These are phyloP conservation scores for Andrena bucephala DNA, from an alignment of 2,888 invertebrate genomes.

Conservation along the genomic window DNA sequence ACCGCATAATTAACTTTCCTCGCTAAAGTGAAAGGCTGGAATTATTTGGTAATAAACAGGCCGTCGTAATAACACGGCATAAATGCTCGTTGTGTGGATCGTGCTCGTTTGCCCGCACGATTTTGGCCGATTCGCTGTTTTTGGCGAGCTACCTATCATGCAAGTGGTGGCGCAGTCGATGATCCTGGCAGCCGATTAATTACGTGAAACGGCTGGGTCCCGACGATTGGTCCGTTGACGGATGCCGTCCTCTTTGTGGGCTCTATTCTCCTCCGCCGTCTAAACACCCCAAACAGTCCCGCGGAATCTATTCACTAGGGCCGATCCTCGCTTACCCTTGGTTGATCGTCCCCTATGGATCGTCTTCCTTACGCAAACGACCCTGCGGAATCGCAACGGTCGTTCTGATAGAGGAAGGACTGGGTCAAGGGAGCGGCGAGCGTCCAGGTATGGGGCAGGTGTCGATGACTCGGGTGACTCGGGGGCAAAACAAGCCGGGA, in stretches of 20 bases:
- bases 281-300: slow-evolving; percentile 46
- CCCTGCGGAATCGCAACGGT: slow-evolving; percentile 51
- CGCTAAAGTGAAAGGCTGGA: slow-evolving; percentile 43
- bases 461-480: slow-evolving; percentile 38
- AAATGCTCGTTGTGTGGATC: not conserved
- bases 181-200: slow-evolving; percentile 23
- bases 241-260: not conserved
- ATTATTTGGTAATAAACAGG: slow-evolving; percentile 43
- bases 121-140: not conserved
- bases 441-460: slow-evolving; percentile 61
- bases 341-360: slow-evolving; percentile 15
- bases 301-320: slow-evolving; percentile 21
- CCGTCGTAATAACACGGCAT: slow-evolving; percentile 20
- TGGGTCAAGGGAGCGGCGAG: slow-evolving; percentile 42
- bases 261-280: slow-evolving; percentile 28
- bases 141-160: not conserved
- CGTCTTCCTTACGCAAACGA: slow-evolving; percentile 48
- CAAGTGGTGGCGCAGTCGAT: not conserved
- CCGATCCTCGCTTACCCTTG: not conserved
- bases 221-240: slow-evolving; percentile 13
- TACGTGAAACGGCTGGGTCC: slow-evolving; percentile 19
- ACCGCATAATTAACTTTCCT: slow-evolving; percentile 38
- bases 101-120: not conserved
- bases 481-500: not conserved
- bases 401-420: slow-evolving; percentile 39